Base-by-base conservation (phyloP, 2,888 invertebrate species). In the Morinoia aosen region DNA sequence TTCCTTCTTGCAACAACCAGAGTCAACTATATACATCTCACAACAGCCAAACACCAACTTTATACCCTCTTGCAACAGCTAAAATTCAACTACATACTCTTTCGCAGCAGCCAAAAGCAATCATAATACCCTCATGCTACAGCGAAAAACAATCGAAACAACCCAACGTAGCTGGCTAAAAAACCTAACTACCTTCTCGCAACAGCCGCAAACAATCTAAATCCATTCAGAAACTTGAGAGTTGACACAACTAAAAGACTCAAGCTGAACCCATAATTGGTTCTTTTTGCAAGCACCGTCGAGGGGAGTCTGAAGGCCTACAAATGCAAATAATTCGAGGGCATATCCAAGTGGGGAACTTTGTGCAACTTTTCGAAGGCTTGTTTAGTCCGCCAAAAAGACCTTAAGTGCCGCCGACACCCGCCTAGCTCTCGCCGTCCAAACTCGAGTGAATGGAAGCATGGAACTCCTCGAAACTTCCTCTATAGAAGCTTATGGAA, bases 271-370 rank as follows among this genome's bases (percentile, higher is more conserved):
- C 48, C 90, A 48, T 90, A 40, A 90, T 90, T 39, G 90, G 90
- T 48, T 90, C 48, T 48, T 10, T 90, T 90, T 90, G 90, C 90
- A 90, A 90, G 90, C 90, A 12, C 90, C 25, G 76, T 76, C 76
- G 76, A 76, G 76, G 76, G 8, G 76, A 76, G 76, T 76, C 25
- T 76, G 33, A 33, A 90, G 90, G 90, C 40, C 90, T 48, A 48
- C 40, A 48, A 90, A 90, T 90, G 39, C 40, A 90, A 90, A 90
- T 90, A 90, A 90, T 90, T 90, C 40, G 39, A 90, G 90, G 39
- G 40, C 90, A 90, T 39, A 90, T 90, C 90, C 90, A 90, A 90
- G 90, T 90, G 90, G 40, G 90, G 11, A 90, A 48, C 90, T 90
- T 48, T 39, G 90, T 39, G 40, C 90, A 90, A 90, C 40, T 90